Evolutionary conservation across 2,888 invertebrate genomes (phyloP).

Genomic region (Nasonovia ribisnigri): DNA sequence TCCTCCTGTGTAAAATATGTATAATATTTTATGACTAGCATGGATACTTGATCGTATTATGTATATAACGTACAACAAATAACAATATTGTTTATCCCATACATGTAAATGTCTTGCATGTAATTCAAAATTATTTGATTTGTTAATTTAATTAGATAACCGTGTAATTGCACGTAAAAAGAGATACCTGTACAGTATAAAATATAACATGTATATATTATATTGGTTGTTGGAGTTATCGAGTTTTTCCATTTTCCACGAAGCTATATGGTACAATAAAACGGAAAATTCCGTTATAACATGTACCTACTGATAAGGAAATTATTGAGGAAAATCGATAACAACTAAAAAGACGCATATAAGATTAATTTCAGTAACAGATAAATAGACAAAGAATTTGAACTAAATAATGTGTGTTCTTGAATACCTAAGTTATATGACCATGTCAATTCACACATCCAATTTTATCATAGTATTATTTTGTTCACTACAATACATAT

Average conservation of each 20-base stretch:
- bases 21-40: not conserved
- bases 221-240: not conserved
- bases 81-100: not conserved
- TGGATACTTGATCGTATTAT: not conserved
- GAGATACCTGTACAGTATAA: not conserved
- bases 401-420: slow-evolving; percentile 12
- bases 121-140: not conserved
- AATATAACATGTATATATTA: not conserved
- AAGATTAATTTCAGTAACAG: slow-evolving; percentile 17
- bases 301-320: not conserved
- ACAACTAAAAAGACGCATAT: not conserved
- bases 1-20: not conserved
- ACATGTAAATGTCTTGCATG: not conserved
- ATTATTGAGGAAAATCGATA: not conserved
- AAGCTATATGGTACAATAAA: not conserved
- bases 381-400: slow-evolving; percentile 17
- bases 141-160: not conserved
- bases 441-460: slow-evolving; percentile 12
- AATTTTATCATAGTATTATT: not conserved
- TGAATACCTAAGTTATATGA: not conserved
- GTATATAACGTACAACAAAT: not conserved
- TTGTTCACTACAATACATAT: not conserved
- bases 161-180: not conserved
- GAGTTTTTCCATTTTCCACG: not conserved
- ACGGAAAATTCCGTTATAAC: not conserved